Evolutionary conservation across 2,888 invertebrate genomes (phyloP).

Genomic region (Drosophila melanosoma): DNA sequence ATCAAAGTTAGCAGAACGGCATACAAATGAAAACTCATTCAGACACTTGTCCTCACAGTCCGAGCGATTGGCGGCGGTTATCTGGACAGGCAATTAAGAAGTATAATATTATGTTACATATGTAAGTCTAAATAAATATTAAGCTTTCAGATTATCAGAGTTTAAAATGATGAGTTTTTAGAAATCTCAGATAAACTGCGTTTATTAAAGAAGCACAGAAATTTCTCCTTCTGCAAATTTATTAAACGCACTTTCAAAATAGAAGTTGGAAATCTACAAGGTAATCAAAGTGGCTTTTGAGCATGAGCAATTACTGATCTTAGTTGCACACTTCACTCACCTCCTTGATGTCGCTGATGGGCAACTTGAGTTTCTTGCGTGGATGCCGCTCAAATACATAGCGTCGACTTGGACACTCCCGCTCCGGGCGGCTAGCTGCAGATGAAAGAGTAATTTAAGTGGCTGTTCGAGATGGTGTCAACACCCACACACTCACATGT

Average conservation of each 20-base stretch:
- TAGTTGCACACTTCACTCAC: slow-evolving; percentile 82
- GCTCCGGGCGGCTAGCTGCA: slow-evolving; percentile 92
- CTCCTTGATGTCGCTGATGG: slow-evolving; percentile 93
- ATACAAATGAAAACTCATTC: slow-evolving; percentile 95
- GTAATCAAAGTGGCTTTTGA: background rate
- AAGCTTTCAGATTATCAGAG: background rate
- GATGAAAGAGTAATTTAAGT: background rate
- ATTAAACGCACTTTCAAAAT: slow-evolving; percentile 1
- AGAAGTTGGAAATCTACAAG: background rate
- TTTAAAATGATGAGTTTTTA: background rate
- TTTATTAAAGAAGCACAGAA: background rate
- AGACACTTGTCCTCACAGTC: slow-evolving; percentile 96
- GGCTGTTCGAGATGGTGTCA: slow-evolving; percentile 13
- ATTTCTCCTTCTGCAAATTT: slow-evolving; percentile 1
- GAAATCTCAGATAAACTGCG: background rate
- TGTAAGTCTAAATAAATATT: no score
- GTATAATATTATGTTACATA: slow-evolving; percentile 1
- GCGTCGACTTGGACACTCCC: slow-evolving; percentile 94
- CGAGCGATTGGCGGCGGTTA: slow-evolving; percentile 92
- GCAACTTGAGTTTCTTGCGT: slow-evolving; percentile 92
- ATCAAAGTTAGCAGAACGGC: slow-evolving; percentile 94
- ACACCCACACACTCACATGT: slow-evolving; percentile 89
- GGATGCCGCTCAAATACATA: slow-evolving; percentile 96
- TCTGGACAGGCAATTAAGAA: slow-evolving; percentile 59
- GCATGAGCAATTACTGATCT: background rate